Conservation (phyloP, 2,797 vertebrate genomes). For the Loriculus beryllinus region DNA sequence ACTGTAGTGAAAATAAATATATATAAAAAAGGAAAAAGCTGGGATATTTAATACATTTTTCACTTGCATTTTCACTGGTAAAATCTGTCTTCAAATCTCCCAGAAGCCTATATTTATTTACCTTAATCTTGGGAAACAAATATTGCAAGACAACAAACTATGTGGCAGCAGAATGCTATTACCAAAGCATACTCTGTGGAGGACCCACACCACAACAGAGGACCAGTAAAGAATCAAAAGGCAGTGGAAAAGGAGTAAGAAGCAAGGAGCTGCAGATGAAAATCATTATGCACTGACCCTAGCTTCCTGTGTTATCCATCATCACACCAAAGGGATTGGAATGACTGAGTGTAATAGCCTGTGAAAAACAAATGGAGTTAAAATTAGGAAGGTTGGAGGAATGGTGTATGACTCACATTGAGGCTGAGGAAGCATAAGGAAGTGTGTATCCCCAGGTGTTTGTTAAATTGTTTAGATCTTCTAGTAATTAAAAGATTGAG, state of each 20-base stretch:
- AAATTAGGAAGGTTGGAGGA: neutral
- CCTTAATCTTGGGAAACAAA: neutral
- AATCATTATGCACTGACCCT: neutral
- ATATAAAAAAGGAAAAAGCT: neutral
- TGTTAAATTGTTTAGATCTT: neutral
- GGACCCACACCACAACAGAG: neutral
- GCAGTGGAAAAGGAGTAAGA: neutral
- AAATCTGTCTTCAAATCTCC: neutral
- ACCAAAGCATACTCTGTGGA: neutral
- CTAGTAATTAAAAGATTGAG: neutral
- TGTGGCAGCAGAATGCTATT: neutral
- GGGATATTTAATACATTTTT: neutral
- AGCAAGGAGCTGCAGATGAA: neutral
- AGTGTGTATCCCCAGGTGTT: neutral
- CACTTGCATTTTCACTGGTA: neutral
- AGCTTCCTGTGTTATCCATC: too few species aligned
- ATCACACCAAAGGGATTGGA: neutral
- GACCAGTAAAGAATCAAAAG: neutral
- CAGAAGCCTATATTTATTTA: neutral
- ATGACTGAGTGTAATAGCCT: neutral
- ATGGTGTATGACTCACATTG: neutral
- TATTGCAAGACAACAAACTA: neutral
- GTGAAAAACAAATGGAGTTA: neutral
- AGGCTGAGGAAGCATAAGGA: neutral
- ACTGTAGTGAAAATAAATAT: neutral